phyloP scores from a whole-genome alignment of 64 coral and sea anemone species.

The Catalaphyllia jardinei region DNA sequence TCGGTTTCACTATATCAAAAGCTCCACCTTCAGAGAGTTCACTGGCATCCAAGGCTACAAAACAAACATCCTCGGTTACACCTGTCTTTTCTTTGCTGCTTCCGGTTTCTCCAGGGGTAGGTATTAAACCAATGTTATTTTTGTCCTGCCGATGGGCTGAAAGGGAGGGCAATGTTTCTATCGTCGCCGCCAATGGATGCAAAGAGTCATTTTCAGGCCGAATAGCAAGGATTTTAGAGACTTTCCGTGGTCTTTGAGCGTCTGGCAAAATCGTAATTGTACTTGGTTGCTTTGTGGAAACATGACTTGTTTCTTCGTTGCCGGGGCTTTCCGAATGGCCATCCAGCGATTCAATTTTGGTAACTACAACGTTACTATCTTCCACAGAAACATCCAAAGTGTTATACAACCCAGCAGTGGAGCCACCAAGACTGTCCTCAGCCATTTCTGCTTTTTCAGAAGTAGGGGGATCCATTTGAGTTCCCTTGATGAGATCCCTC shows the following conservation, averaged over 20 bases:
- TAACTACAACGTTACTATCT: background rate
- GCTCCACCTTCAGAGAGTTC: background rate
- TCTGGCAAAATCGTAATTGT: background rate
- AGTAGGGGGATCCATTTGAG: background rate
- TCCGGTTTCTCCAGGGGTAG: background rate
- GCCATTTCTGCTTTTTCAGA: no score
- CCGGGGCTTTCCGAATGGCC: background rate
- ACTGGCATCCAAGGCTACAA: constrained; percentile 1
- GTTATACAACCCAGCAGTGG: no score
- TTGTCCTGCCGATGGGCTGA: background rate
- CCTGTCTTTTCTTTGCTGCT: background rate
- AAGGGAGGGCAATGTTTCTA: background rate
- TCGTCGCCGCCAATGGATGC: background rate
- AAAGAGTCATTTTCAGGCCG: background rate
- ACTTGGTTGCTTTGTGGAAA: background rate
- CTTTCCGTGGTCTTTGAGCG: background rate
- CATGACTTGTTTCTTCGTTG: background rate
- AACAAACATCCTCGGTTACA: constrained; percentile 17
- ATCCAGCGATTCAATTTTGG: background rate
- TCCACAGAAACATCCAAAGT: no score
- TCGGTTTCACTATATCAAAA: background rate
- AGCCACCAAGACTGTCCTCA: no score
- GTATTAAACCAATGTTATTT: background rate
- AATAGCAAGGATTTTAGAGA: no score
- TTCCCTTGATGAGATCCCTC: background rate